Evolutionary conservation across 2,888 invertebrate genomes (phyloP).

Genomic region (Anoplius nigerrimus): DNA sequence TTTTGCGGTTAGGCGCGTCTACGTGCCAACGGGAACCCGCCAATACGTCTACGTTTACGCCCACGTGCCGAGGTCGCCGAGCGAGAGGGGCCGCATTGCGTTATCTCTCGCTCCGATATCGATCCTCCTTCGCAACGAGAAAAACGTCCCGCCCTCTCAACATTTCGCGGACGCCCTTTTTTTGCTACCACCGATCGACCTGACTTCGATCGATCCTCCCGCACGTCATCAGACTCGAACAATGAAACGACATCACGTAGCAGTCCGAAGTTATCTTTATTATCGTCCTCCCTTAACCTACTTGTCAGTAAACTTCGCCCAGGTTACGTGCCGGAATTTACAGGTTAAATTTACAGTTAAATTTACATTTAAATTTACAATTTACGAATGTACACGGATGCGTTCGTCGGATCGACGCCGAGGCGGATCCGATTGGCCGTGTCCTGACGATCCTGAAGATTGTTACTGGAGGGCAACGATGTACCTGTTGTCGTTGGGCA

Average conservation of each 20-base stretch:
- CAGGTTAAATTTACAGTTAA: conserved; percentile 46
- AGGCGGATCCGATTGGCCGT: not conserved
- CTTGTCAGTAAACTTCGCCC: conserved; percentile 28
- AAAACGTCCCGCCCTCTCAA: too few species aligned
- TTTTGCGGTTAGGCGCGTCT: conserved; percentile 74
- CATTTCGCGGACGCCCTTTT: too few species aligned
- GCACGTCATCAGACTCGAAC: too few species aligned
- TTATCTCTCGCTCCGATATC: not conserved
- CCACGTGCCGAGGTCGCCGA: conserved; percentile 5
- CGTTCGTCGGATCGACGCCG: too few species aligned
- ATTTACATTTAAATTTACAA: conserved; percentile 18
- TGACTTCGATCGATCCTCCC: too few species aligned
- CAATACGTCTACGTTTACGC: conserved; percentile 31
- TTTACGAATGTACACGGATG: too few species aligned
- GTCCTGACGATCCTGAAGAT: not conserved
- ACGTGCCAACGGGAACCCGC: conserved; percentile 53
- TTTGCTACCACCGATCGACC: too few species aligned
- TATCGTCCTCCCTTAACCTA: conserved; percentile 34
- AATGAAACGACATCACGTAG: too few species aligned
- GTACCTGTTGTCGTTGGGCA: conserved; percentile 63
- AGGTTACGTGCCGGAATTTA: not conserved
- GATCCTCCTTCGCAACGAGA: too few species aligned
- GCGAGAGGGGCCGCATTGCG: conserved; percentile 4
- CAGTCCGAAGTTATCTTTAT: conserved; percentile 34
- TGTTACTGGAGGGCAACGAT: conserved; percentile 62